phyloP scores from a whole-genome alignment of 2,888 invertebrate species.

The Neoscelio sp. region DNA sequence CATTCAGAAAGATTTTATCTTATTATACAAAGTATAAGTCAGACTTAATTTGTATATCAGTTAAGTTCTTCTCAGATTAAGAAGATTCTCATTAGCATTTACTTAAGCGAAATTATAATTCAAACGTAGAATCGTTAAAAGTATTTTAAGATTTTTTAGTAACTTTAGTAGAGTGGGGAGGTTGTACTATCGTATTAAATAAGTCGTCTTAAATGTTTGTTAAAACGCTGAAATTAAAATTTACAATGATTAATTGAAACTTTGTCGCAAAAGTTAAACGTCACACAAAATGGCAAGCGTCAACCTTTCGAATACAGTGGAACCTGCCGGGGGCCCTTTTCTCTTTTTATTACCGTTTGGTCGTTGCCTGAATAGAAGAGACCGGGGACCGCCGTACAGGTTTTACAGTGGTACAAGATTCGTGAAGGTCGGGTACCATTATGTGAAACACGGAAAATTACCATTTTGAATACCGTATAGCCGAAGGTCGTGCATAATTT shows the following conservation, averaged over 20 bases:
- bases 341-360: slow-evolving; percentile 56
- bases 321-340: slow-evolving; percentile 57
- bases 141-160: too few relatives aligned
- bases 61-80: slow-evolving; percentile 46
- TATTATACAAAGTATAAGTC: slow-evolving; percentile 51
- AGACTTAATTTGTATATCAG: slow-evolving; percentile 50
- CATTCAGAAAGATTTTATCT: slow-evolving; percentile 53
- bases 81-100: slow-evolving; percentile 29
- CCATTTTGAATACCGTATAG: slow-evolving; percentile 56
- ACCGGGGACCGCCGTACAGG: slow-evolving; percentile 56
- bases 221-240: too few relatives aligned
- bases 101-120: slow-evolving; percentile 28
- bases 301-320: slow-evolving; percentile 37
- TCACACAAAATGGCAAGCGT: slow-evolving; percentile 35
- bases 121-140: too few relatives aligned
- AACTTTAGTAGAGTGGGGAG: too few relatives aligned
- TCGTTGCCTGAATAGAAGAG: slow-evolving; percentile 47
- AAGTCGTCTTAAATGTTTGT: too few relatives aligned
- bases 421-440: slow-evolving; percentile 58
- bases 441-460: slow-evolving; percentile 64
- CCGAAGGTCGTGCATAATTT: slow-evolving; percentile 64
- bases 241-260: too few relatives aligned
- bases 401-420: slow-evolving; percentile 45
- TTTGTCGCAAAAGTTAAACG: background rate
- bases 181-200: too few relatives aligned